phyloP scores from a whole-genome alignment of 2,113 vertebrate genomes.

The Anhinga anhinga region DNA sequence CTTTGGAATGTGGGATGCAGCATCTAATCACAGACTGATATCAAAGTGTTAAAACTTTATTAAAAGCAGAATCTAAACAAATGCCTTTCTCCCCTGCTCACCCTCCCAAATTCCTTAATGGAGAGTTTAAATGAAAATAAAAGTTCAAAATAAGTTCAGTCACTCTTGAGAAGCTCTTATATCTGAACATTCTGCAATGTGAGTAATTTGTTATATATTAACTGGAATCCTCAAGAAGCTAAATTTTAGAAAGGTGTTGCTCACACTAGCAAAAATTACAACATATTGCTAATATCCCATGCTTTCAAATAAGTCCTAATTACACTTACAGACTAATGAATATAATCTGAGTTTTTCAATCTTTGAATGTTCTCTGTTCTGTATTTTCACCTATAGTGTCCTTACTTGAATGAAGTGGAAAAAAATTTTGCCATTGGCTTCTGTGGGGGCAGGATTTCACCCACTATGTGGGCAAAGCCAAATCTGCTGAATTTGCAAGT shows the following conservation, averaged over 20 bases:
- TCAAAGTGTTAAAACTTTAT: conserved; percentile 67
- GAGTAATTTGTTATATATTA: conserved; percentile 57
- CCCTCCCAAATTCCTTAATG: conserved; percentile 72
- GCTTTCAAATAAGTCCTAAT: not conserved
- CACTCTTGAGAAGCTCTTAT: conserved; percentile 57
- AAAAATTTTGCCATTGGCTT: not conserved
- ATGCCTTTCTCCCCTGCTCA: conserved; percentile 45
- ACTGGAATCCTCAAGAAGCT: conserved; percentile 44
- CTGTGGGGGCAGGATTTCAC: not conserved
- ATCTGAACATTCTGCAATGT: conserved; percentile 5
- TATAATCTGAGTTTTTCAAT: not conserved
- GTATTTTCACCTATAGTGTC: not conserved
- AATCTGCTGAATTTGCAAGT: not conserved
- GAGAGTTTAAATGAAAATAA: conserved; percentile 71
- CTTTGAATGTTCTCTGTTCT: not conserved
- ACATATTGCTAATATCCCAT: not conserved
- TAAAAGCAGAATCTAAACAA: conserved; percentile 70
- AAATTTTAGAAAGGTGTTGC: conserved; percentile 20
- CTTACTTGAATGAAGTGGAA: not conserved
- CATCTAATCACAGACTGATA: conserved; percentile 18
- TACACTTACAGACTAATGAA: not conserved
- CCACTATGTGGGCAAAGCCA: not conserved
- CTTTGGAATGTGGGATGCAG: not conserved
- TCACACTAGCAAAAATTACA: not conserved
- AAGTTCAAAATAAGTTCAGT: conserved; percentile 78